These are phyloP conservation scores for Umimayanthus chanpuru DNA, from an alignment of 92 coral and sea anemone genomes.

Conservation along the genomic window DNA sequence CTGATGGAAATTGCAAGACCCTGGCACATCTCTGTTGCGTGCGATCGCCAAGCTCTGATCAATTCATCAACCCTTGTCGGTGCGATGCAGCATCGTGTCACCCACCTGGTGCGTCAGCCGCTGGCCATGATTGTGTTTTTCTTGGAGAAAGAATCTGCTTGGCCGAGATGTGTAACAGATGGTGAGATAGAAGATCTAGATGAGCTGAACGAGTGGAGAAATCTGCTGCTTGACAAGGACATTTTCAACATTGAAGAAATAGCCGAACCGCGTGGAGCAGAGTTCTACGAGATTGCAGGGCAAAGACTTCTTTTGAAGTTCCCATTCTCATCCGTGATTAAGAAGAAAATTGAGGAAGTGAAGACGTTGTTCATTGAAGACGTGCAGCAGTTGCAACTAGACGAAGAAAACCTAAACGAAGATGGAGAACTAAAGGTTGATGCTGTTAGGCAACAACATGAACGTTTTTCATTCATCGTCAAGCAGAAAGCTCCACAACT, in stretches of 20 bases:
- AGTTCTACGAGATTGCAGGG: conserved; percentile 65
- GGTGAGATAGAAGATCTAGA: conserved; percentile 38
- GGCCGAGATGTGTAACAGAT: conserved; percentile 52
- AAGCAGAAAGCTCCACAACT: conserved; percentile 72
- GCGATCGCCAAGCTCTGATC: conserved; percentile 79
- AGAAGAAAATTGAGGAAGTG: conserved; percentile 69
- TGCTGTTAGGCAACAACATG: conserved; percentile 44
- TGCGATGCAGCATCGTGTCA: conserved; percentile 81
- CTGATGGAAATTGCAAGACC: conserved; percentile 19
- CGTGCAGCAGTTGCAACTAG: conserved; percentile 60
- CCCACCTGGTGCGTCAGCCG: conserved; percentile 80
- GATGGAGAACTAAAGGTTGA: conserved; percentile 62
- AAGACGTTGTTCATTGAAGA: conserved; percentile 78
- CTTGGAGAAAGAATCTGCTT: conserved; percentile 87
- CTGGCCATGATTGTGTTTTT: conserved; percentile 82
- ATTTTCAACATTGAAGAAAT: conserved; percentile 64
- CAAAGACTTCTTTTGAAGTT: conserved; percentile 55
- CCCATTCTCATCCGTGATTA: conserved; percentile 75
- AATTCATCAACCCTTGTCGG: conserved; percentile 83
- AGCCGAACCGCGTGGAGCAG: conserved; percentile 86
- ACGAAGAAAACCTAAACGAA: conserved; percentile 68
- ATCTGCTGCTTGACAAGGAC: conserved; percentile 55
- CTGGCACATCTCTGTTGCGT: conserved; percentile 92
- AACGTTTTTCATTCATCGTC: conserved; percentile 64
- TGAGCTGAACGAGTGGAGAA: conserved; percentile 57